Percentiles rank a stretch among this genome's conserved stretches.
Evolutionary conservation across 2,888 invertebrate genomes (phyloP).

Genomic region (Noctua fimbriata): DNA sequence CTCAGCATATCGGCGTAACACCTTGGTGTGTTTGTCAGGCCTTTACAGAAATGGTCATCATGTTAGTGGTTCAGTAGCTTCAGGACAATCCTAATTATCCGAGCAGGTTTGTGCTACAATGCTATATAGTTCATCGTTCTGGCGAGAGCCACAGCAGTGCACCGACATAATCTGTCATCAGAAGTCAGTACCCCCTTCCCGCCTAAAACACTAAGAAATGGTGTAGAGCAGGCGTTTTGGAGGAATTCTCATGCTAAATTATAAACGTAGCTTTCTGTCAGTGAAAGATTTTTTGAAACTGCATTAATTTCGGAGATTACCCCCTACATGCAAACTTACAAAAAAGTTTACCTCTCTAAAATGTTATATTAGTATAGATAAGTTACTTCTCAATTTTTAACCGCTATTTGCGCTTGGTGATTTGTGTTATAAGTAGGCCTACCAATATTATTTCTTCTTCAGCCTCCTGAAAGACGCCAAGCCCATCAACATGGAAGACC

Average conservation of each 20-base stretch:
- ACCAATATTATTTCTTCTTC: slow-evolving; percentile 5
- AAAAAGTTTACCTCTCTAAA: too few relatives aligned
- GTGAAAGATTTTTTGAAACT: too few relatives aligned
- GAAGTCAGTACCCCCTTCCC: not conserved
- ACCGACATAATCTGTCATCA: not conserved
- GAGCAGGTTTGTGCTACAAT: not conserved
- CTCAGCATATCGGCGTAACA: not conserved
- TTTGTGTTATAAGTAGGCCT: not conserved
- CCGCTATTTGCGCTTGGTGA: not conserved
- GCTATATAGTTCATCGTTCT: not conserved
- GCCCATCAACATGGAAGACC: slow-evolving; percentile 92
- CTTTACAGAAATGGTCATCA: not conserved
- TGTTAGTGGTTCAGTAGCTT: not conserved
- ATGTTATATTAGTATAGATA: too few relatives aligned
- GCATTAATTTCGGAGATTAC: too few relatives aligned
- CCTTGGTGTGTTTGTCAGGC: too few relatives aligned
- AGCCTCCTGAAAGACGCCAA: slow-evolving; percentile 98
- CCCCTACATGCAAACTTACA: too few relatives aligned
- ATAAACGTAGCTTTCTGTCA: too few relatives aligned
- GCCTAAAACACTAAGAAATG: not conserved
- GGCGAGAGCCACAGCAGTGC: not conserved
- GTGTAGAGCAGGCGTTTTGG: not conserved
- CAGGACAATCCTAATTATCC: not conserved
- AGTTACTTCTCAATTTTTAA: not conserved
- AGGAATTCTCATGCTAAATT: not conserved